Evolutionary conservation across 1,140 invertebrate genomes (phyloP), one percentile per base, ranked within the genome.

Genomic region (Drosophila busckii): DNA sequence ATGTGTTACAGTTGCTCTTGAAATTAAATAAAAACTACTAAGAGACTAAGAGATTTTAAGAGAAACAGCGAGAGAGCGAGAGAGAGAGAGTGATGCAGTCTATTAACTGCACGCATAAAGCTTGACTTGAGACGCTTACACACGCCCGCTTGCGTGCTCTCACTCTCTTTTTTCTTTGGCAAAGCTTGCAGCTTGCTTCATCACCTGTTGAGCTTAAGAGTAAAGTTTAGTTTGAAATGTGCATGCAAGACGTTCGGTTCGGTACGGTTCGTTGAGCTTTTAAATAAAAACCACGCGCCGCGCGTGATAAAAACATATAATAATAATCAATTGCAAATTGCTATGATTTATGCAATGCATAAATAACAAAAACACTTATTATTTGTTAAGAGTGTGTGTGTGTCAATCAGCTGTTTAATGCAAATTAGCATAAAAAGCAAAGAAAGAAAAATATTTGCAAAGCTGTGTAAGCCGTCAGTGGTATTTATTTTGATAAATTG

Each of bases 351-450:
- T 48, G 54, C 46, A 69, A 75, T 60, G 45, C 17, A 32, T 73
- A n/a, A 68, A 64, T 68, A 75, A 55, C 58, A 53, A 59, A 64
- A 75, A 64, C 49, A 55, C 35, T 58, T 58, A 29, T 29, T 29
- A 9, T n/a, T 12, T 22, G 50, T 37, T 29, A 54, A 58, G n/a
- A n/a, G n/a, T n/a, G n/a, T n/a, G n/a, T n/a, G n/a, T 54, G 16
- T 9, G 22, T 10, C 25, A 13, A 40, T 19, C 23, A 9, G 17
- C 37, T 50, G 22, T 42, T 37, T 58, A n/a, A 41, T 50, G 45
- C 28, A 50, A 50, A 42, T 42, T 8, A 25, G 37, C 17, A 15
- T 29, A 15, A 15, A 32, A 20, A 50, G 12, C 17, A 8, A 28
- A 29, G 20, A 32, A 46, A 25, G 7, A 1, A 19, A 26, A 48